phyloP scores from a whole-genome alignment of 2,888 invertebrate species.

The Agrilus biguttatus region DNA sequence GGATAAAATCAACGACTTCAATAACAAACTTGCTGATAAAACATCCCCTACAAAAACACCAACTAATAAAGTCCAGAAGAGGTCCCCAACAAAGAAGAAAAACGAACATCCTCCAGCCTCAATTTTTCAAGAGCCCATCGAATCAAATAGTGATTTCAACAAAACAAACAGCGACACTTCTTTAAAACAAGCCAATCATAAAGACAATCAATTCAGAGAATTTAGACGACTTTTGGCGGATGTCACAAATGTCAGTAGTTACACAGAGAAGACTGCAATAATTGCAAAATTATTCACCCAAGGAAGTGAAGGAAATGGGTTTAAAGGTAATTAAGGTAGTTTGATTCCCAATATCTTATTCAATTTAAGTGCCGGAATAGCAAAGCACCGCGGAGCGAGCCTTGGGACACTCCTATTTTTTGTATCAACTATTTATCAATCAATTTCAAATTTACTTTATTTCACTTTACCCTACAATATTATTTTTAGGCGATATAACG shows the following conservation, averaged over 20 bases:
- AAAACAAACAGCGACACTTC: conserved; percentile 4
- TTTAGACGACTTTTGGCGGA: conserved; percentile 66
- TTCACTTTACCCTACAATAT: no score
- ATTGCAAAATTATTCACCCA: conserved; percentile 52
- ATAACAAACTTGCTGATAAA: conserved; percentile 37
- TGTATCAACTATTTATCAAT: no score
- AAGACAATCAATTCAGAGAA: conserved; percentile 60
- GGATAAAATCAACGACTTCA: conserved; percentile 47
- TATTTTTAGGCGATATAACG: conserved; percentile 37
- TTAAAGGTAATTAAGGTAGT: conserved; percentile 39
- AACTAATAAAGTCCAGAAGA: conserved; percentile 18
- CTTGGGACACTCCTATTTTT: no score
- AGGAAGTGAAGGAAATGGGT: conserved; percentile 44
- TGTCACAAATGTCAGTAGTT: conserved; percentile 63
- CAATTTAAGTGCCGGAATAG: no score
- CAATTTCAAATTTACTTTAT: no score
- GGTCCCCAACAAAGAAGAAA: conserved; percentile 4
- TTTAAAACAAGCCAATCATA: conserved; percentile 18
- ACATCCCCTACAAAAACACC: conserved; percentile 6
- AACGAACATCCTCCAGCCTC: no score
- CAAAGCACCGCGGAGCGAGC: no score
- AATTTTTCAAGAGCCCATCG: no score
- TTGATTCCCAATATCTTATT: no score
- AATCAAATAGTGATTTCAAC: not conserved
- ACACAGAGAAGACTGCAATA: conserved; percentile 65